Conservation (phyloP, 2,113 vertebrate species). For the Elaphurus davidianus region DNA sequence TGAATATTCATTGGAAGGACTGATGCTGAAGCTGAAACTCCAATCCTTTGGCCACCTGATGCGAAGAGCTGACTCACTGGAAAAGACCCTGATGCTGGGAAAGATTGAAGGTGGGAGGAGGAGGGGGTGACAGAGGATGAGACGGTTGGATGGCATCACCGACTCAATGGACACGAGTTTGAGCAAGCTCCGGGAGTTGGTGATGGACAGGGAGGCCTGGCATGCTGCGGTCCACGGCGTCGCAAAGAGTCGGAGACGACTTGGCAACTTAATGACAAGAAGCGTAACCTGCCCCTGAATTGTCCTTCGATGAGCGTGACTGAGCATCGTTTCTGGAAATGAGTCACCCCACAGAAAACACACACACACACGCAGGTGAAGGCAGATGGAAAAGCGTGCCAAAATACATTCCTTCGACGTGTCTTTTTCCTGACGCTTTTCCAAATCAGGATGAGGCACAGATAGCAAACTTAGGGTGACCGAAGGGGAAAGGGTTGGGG, state of each 20-base stretch:
- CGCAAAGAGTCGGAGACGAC: neutral
- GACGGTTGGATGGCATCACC: neutral
- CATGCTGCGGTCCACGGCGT: neutral
- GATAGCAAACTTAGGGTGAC: fast-evolving
- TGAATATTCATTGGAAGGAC: fast-evolving
- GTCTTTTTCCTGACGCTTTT: neutral
- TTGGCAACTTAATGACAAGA: neutral
- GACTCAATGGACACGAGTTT: neutral
- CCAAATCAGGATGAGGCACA: neutral
- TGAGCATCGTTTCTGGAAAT: no score
- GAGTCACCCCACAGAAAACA: neutral
- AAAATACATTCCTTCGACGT: fast-evolving
- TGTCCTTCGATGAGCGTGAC: neutral
- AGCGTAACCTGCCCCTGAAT: fast-evolving
- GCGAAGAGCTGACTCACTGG: fast-evolving
- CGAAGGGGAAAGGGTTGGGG: neutral
- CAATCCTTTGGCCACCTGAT: neutral
- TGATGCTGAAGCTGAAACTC: neutral
- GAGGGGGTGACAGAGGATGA: neutral
- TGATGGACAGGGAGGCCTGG: neutral
- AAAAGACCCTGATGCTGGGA: neutral
- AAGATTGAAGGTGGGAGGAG: neutral
- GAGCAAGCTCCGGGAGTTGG: neutral
- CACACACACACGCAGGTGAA: fast-evolving
- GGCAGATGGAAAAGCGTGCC: fast-evolving